phyloP scores from a whole-genome alignment of 2,797 vertebrate species.

The Semotilus atromaculatus region DNA sequence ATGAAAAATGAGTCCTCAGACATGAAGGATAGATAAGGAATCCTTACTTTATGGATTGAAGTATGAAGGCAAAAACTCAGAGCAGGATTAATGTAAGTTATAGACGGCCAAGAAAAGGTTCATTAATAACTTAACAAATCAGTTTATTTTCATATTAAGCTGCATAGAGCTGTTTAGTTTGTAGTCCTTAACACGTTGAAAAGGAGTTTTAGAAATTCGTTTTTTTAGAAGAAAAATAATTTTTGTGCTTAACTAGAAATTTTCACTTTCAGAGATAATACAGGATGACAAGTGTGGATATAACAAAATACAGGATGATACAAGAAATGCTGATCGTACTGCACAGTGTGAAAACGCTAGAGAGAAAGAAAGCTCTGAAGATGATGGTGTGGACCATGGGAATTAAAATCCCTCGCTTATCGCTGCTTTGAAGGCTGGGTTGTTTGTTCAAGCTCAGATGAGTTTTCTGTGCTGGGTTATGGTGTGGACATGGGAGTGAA shows the following conservation, averaged over 20 bases:
- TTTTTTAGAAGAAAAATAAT: neutral
- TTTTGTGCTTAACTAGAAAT: neutral
- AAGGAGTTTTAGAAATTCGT: neutral
- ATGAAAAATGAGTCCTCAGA: neutral
- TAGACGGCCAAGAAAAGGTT: neutral
- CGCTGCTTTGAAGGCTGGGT: slow-evolving; percentile 16
- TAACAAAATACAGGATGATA: neutral
- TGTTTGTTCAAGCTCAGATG: slow-evolving; percentile 37
- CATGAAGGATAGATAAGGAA: slow-evolving; percentile 9
- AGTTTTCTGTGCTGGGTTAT: slow-evolving; percentile 14
- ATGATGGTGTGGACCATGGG: slow-evolving; percentile 10
- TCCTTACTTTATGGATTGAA: slow-evolving; percentile 6
- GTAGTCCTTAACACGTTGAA: neutral
- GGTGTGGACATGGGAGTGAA: slow-evolving; percentile 20
- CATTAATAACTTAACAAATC: neutral
- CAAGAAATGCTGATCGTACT: neutral
- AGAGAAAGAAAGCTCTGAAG: neutral
- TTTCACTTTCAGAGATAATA: neutral
- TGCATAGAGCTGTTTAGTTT: neutral
- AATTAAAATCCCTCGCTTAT: slow-evolving; percentile 10
- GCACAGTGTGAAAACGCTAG: neutral
- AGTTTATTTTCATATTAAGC: neutral
- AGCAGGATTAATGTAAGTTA: slow-evolving; percentile 16
- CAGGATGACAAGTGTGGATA: neutral
- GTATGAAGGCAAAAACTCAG: slow-evolving; percentile 8